Conservation (phyloP, 2,113 vertebrate genomes). For the Tetraodon nigroviridis region DNA sequence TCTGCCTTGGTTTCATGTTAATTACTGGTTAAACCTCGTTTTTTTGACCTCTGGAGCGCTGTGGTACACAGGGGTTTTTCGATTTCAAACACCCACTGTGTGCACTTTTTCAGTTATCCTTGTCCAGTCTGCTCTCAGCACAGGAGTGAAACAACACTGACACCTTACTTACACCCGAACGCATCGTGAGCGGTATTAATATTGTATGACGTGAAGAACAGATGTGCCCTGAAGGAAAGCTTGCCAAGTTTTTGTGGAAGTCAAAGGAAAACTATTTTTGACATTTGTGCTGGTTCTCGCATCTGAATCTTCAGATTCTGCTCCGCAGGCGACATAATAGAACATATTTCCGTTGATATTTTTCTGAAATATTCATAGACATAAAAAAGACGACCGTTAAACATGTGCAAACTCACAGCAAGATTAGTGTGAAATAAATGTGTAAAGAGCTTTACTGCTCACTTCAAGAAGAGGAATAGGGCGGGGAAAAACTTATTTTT, state of each 20-base stretch:
- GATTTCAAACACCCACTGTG: too few relatives aligned
- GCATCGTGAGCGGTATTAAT: constrained; percentile 25
- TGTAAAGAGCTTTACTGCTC: background rate
- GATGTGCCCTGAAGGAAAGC: constrained; percentile 20
- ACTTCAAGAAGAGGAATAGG: background rate
- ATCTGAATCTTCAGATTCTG: background rate
- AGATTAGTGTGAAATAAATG: too few relatives aligned
- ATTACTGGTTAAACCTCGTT: too few relatives aligned
- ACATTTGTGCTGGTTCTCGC: background rate
- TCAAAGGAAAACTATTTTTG: background rate
- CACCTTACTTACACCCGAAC: constrained; percentile 20
- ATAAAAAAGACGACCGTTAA: too few relatives aligned
- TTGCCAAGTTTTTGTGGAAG: constrained; percentile 13
- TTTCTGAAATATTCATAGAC: too few relatives aligned
- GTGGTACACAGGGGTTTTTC: too few relatives aligned
- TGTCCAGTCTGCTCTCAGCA: constrained; percentile 25
- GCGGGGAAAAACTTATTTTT: background rate
- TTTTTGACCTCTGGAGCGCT: too few relatives aligned
- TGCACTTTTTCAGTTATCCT: constrained; percentile 12
- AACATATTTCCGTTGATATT: too few relatives aligned
- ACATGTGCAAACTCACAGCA: too few relatives aligned
- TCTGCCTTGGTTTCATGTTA: too few relatives aligned
- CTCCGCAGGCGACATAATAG: background rate
- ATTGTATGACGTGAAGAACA: constrained; percentile 39
- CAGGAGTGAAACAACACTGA: background rate